Base-by-base conservation (phyloP, 37 sponge, comb jelly and placozoan species). In the Petrosia ficiformis region DNA sequence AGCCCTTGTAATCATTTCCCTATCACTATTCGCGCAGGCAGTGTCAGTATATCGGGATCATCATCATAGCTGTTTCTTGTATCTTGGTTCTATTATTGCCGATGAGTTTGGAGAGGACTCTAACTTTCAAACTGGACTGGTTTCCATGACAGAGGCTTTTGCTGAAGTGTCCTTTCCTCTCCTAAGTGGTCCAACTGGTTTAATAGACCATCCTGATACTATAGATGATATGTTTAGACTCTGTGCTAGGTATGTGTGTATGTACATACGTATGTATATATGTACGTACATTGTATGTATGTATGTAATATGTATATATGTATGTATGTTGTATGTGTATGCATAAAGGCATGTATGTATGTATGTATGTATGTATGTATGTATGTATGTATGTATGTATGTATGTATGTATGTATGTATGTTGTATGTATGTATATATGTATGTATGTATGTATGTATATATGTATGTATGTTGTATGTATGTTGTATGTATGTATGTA, bases 191-290 rank as follows among this genome's bases (percentile, higher is more conserved):
- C 73, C 77, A 1, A 67, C 61, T 25, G 94, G 92, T 0, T 64
- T 98, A 8, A 71, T 85, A 37, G 39, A 89, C 32, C 82, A 92
- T 68, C 90, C 93, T n/a, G 96, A 94, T 75, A 93, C 95, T 21
- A 87, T 98, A 35, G 99, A 98, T 64, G 99, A 98, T 57, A 61
- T 90, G 38, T 98, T 84, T 75, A 67, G 99, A 38, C 82, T 98
- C n/a, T 92, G 89, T 85, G 77, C 83, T 52, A 80, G 93, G 93
- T 93, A 57, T 57, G 60, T 21, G 11, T 25, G 10, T n/a, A n/a
- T n/a, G 71, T 35, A 39, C 25, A 24, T 60, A 25, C 21, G 64
- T 75, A 4, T 61, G 31, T 26, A 22, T 74, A n/a, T n/a, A n/a
- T n/a, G n/a, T n/a, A n/a, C n/a, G n/a, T n/a, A n/a, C n/a, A n/a